phyloP scores from a whole-genome alignment of 2,888 invertebrate species.

The Alentia gelatinosa region DNA sequence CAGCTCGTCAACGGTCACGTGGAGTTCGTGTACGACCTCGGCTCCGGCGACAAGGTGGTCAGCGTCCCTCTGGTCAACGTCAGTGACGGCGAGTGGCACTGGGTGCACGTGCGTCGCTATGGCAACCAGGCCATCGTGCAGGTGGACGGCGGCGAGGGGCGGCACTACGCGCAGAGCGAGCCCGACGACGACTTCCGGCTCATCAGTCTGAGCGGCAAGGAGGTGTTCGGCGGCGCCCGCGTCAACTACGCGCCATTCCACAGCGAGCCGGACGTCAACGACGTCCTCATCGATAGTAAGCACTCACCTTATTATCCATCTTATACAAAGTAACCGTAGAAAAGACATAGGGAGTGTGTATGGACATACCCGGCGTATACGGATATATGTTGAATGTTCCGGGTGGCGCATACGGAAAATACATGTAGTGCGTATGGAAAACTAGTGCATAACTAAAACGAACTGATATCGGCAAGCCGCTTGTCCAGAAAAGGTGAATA shows the following conservation, averaged over 20 bases:
- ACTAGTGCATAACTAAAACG: too few relatives aligned
- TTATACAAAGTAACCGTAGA: not conserved
- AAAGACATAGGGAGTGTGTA: not conserved
- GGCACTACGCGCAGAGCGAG: conserved; percentile 68
- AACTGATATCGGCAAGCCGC: too few relatives aligned
- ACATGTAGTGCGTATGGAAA: not conserved
- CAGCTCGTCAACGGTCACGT: conserved; percentile 94
- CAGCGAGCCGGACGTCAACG: not conserved
- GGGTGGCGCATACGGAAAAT: not conserved
- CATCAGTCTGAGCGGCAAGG: conserved; percentile 82
- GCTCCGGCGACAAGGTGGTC: conserved; percentile 85
- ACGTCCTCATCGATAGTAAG: conserved; percentile 51
- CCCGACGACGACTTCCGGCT: conserved; percentile 56
- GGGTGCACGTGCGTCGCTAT: conserved; percentile 92
- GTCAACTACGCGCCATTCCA: conserved; percentile 89
- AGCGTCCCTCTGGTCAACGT: conserved; percentile 88
- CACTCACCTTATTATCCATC: not conserved
- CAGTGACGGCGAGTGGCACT: conserved; percentile 94
- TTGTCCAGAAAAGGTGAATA: not conserved
- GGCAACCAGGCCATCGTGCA: conserved; percentile 94
- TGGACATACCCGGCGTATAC: not conserved
- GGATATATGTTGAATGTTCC: not conserved
- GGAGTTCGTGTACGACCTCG: conserved; percentile 95
- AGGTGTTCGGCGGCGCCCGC: conserved; percentile 96
- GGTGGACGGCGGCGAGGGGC: conserved; percentile 95